phyloP scores from a whole-genome alignment of 1,140 invertebrate genomes.

The Drosophila seguyi region DNA sequence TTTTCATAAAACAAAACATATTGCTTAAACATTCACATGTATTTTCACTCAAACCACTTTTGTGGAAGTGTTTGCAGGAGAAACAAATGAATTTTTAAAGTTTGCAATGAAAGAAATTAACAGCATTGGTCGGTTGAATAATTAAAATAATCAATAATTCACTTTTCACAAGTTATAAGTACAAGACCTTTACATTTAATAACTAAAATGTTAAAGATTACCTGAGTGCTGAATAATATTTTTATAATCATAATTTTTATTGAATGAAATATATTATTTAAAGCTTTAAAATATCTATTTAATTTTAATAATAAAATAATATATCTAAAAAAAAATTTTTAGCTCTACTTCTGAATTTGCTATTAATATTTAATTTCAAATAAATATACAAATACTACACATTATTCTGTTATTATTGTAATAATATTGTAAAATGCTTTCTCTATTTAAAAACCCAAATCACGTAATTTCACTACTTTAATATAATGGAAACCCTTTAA shows the following conservation, averaged over 20 bases:
- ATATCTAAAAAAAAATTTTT: no score
- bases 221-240: no score
- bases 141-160: background rate
- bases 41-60: background rate
- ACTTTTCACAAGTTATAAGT: background rate
- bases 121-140: background rate
- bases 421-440: background rate
- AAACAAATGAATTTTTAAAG: background rate
- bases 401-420: no score
- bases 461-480: background rate
- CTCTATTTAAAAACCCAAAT: background rate
- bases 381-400: no score
- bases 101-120: background rate
- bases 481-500: background rate
- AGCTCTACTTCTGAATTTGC: no score
- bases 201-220: no score
- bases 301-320: no score
- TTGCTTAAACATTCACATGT: background rate
- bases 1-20: background rate
- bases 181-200: background rate
- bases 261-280: background rate
- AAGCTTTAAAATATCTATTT: background rate
- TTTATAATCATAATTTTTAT: background rate
- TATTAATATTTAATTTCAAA: no score
- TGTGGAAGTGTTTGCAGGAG: background rate